phyloP scores from a whole-genome alignment of 2,797 vertebrate species.

The Trachops cirrhosus region DNA sequence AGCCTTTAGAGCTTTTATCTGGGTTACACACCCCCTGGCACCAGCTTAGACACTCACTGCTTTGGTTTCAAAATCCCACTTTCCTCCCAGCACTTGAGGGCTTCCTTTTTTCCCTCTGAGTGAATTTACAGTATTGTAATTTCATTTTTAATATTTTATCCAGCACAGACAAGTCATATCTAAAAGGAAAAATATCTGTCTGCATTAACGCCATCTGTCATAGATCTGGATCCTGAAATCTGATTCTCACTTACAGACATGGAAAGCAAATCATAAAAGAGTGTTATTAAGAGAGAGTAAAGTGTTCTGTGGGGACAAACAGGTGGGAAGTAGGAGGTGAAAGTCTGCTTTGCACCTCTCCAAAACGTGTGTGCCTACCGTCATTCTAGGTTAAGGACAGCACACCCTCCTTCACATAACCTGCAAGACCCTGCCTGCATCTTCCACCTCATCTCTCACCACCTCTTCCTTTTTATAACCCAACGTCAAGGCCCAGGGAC shows the following conservation, averaged over 20 bases:
- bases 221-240: not conserved
- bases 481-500: not conserved
- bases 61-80: not conserved
- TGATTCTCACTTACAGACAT: not conserved
- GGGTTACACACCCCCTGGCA: not conserved
- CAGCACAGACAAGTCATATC: not conserved
- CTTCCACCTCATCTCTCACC: not conserved
- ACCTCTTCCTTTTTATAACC: not conserved
- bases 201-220: not conserved
- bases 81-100: not conserved
- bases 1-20: constrained; percentile 3
- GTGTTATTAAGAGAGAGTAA: not conserved
- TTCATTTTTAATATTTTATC: constrained; percentile 41
- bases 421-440: not conserved
- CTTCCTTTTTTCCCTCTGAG: not conserved
- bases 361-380: not conserved
- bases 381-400: not conserved
- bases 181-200: not conserved
- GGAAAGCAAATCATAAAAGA: not conserved
- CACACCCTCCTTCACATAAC: not conserved
- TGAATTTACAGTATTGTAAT: not conserved
- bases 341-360: not conserved
- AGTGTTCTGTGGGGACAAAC: not conserved
- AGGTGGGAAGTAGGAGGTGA: not conserved
- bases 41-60: not conserved